Evolutionary conservation across 2,113 vertebrate genomes (phyloP), one percentile per base, ranked within the genome.

Genomic region (Stigmatopora argus): DNA sequence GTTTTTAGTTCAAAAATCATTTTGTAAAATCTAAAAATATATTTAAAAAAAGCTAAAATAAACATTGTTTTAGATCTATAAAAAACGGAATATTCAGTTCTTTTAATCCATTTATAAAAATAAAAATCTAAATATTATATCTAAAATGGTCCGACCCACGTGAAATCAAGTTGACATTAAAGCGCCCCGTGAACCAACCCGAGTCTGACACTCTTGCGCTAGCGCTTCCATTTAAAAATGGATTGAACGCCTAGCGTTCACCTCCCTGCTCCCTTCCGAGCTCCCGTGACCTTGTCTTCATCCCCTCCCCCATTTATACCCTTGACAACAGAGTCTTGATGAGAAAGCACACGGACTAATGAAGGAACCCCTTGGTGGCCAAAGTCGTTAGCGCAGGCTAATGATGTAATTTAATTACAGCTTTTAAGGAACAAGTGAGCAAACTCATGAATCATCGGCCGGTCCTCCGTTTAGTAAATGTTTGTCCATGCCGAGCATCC

Each of bases 311-410:
- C 59, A 58, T 75, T 71, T 69, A 47, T 73, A 52, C n/a, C 45
- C 62, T 74, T 53, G 55, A 48, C 53, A 51, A 52, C 35, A 4
- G 23, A 31, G 56, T 60, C 71, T 56, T 63, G 65, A 84, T 74
- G 74, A 78, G 70, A 53, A 76, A 65, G 74, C 78, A 70, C 75
- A 67, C 63, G 67, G 68, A 18, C 70, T 72, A 71, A 77, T 71
- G 74, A 73, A 78, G 65, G 61, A 23, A 58, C 66, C 67, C 64
- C 64, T 66, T 0, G 10, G 69, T 70, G 72, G 66, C 62, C 61
- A 66, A 70, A 72, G 52, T 80, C 81, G 78, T 83, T 71, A 79
- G 57, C 47, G 26, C 63, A 72, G 65, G 71, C 70, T 74, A 75
- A 82, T 66, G 63, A 79, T 58, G 67, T 74, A 66, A 74, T 69